These are phyloP conservation scores for Carcina quercana DNA, from an alignment of 2,888 invertebrate genomes.

Conservation along the genomic window DNA sequence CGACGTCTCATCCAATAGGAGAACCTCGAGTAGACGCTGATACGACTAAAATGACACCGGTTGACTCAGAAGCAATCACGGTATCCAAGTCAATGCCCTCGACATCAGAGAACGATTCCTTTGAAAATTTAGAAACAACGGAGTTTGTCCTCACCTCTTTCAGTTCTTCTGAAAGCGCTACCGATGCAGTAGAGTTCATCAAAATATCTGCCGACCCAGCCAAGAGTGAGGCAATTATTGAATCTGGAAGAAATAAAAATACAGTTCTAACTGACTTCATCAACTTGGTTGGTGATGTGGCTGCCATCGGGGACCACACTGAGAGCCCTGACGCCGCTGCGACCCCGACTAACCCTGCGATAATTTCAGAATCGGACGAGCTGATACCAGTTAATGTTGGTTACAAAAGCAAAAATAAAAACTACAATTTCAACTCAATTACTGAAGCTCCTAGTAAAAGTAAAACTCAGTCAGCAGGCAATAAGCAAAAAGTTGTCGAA, in stretches of 20 bases:
- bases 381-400: conserved; percentile 58
- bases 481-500: conserved; percentile 48
- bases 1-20: conserved; percentile 27
- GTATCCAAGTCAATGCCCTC: conserved; percentile 28
- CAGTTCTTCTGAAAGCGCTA: conserved; percentile 50
- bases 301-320: conserved; percentile 56
- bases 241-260: conserved; percentile 33
- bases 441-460: conserved; percentile 54
- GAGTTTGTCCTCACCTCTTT: conserved; percentile 49
- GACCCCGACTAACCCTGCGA: conserved; percentile 23
- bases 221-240: conserved; percentile 45
- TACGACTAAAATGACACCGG: conserved; percentile 28
- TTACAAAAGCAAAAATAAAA: conserved; percentile 64
- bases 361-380: conserved; percentile 57
- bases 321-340: conserved; percentile 24
- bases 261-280: conserved; percentile 56
- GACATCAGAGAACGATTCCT: conserved; percentile 29
- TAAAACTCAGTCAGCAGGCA: conserved; percentile 32
- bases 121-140: conserved; percentile 53
- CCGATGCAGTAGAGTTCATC: conserved; percentile 52
- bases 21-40: conserved; percentile 17
- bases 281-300: conserved; percentile 61
- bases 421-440: conserved; percentile 59
- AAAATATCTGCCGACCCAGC: conserved; percentile 43
- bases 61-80: conserved; percentile 36